Evolutionary conservation across 2,888 invertebrate species (phyloP).

Genomic region (Ormyrus nitidulus): DNA sequence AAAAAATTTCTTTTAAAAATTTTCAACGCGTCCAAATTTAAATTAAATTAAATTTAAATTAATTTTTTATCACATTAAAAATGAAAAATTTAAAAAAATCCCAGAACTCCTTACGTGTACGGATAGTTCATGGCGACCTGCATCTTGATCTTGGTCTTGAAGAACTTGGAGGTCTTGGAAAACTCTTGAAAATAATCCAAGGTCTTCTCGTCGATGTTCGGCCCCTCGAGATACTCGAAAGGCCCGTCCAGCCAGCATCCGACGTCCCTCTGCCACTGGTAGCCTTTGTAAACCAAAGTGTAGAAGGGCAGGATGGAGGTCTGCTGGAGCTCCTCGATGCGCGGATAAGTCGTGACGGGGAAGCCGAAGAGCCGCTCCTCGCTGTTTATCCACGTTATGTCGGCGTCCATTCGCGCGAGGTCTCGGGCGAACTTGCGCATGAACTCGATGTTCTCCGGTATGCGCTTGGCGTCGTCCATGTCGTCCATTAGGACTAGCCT

Average conservation of each 20-base stretch:
- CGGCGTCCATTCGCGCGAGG: conserved; percentile 84
- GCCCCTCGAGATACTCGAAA: conserved; percentile 89
- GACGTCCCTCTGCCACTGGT: conserved; percentile 87
- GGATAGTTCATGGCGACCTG: conserved; percentile 82
- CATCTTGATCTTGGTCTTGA: conserved; percentile 85
- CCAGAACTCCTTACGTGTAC: conserved; percentile 58
- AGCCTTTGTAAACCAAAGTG: conserved; percentile 81
- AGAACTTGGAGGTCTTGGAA: conserved; percentile 86
- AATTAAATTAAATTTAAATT: not conserved
- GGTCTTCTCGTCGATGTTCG: conserved; percentile 86
- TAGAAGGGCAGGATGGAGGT: conserved; percentile 84
- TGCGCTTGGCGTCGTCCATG: conserved; percentile 88
- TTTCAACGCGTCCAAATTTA: no score
- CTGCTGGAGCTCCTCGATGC: conserved; percentile 86
- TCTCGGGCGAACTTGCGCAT: conserved; percentile 86
- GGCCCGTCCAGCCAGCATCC: conserved; percentile 95
- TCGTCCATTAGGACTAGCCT: conserved; percentile 85
- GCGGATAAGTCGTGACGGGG: conserved; percentile 85
- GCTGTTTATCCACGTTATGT: conserved; percentile 90
- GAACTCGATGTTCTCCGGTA: conserved; percentile 87
- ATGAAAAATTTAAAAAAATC: not conserved
- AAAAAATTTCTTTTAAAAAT: not conserved
- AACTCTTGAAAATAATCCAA: conserved; percentile 89
- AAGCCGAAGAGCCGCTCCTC: conserved; percentile 93
- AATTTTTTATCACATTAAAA: not conserved